Base-by-base conservation (phyloP, 2,888 invertebrate genomes). In the Sphaerolaimus hirsutus region DNA sequence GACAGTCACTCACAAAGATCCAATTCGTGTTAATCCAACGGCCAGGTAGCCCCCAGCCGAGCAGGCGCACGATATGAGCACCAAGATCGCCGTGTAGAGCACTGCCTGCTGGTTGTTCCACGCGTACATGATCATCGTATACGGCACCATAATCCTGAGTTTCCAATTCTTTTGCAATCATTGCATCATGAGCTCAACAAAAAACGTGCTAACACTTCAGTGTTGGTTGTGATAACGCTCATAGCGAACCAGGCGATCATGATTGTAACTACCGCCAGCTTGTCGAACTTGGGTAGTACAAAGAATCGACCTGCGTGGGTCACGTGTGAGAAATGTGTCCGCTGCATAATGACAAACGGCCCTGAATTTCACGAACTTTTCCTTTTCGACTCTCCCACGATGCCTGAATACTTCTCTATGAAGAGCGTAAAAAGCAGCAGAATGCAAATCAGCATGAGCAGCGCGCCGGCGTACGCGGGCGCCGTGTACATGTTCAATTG, bases 331-430 rank as follows among this genome's bases (percentile, higher is more conserved):
- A n/a, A 37, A 32, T 17, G 32, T 32, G 7, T 32, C 10, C 7
- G 17, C 32, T 17, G 17, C 32, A 12, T 7, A 17, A 32, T 32
- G 7, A 32, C 32, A 7, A 7, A 32, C 7, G 10, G 17, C 10
- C 17, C 17, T 32, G 32, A 32, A 17, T 32, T 32, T 32, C 32
- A 4, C 10, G 17, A 17, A 37, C 37, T 21, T 14, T 37, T 5
- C 37, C 21, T 37, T 4, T 19, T 21, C 21, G 17, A 4, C 12
- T 37, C 37, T 4, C n/a, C 5, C 37, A 37, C 37, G 21, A 37
- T 24, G 27, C 46, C 46, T 4, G 46, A 41, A 24, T 46, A 46
- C 7, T 27, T 21, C 23, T 46, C 46, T 3, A 24, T 24, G 35
- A 46, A 46, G 26, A 43, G 10, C 22, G 4, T 43, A 7, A 17